Base-by-base conservation (phyloP, 2,888 invertebrate species). In the Drosophila prostipennis region DNA sequence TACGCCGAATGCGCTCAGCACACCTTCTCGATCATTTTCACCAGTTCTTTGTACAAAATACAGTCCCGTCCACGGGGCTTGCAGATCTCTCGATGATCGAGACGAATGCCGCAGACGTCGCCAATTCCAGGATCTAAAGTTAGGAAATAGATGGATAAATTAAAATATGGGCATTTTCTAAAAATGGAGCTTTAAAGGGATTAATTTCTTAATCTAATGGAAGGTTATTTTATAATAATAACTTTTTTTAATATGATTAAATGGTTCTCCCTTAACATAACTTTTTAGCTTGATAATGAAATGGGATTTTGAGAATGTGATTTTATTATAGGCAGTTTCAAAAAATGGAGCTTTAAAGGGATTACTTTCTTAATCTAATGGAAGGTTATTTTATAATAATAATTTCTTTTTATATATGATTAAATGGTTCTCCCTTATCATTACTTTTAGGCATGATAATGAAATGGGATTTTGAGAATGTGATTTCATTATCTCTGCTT, bases 11-110 rank as follows among this genome's bases (percentile, higher is more conserved):
- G n/a, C 52, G 16, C 52, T 85, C 77, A 91, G 81, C 90, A 91
- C 77, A 92, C 90, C 86, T 91, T 90, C 69, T 92, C 92, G 63
- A 96, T 95, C 78, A 96, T 92, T 64, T 93, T 93, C 34, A 94
- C 93, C 39, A 96, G 92, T 89, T 95, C 95, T 49, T 93, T 93
- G 91, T 96, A 96, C 3, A 96, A 91, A 68, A 94, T 93, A 79
- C 96, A 96, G 51, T 93, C 92, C 26, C 95, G 92, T 79, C 95
- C 94, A 42, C 95, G 93, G 0, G 97, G 97, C 90, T 98, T 98
- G 92, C 97, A 97, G 68, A 97, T 96, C 91, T 96, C 96, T 43
- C 97, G 92, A 92, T 98, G 97, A 91, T 97, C 96, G 54, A 96
- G 93, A 0, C 95, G 94, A 13, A 97, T 94, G 23, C 95, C 95